Percentiles rank a stretch among this genome's conserved stretches.
Evolutionary conservation across 2,888 invertebrate species (phyloP).

Genomic region (Cryptus armator): DNA sequence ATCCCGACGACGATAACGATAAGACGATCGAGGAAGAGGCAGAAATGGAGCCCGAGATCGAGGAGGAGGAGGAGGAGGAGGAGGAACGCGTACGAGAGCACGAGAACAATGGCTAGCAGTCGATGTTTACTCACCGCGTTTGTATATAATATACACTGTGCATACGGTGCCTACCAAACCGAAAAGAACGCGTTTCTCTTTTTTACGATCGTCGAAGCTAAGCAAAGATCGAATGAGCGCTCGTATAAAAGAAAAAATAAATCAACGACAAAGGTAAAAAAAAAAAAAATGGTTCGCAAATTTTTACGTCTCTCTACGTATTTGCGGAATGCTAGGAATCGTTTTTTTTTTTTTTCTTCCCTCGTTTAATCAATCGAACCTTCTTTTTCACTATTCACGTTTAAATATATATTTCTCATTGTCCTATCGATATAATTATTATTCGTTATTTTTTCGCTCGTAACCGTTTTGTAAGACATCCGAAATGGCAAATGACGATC

Average conservation of each 20-base stretch:
- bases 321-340: conserved; percentile 5
- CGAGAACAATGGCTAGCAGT: conserved; percentile 81
- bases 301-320: conserved; percentile 38
- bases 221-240: background rate
- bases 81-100: conserved; percentile 73
- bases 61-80: conserved; percentile 66
- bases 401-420: conserved; percentile 18
- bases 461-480: conserved; percentile 36
- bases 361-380: background rate
- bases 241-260: background rate
- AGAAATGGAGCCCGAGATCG: conserved; percentile 45
- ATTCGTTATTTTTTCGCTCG: conserved; percentile 14
- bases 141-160: conserved; percentile 71
- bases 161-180: conserved; percentile 25
- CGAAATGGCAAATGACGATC: conserved; percentile 10
- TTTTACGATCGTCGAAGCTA: conserved; percentile 14
- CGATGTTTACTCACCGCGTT: conserved; percentile 59
- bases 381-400: conserved; percentile 6
- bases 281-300: conserved; percentile 1
- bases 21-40: conserved; percentile 70
- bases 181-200: conserved; percentile 30
- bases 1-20: conserved; percentile 62
- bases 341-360: background rate
- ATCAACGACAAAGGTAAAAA: background rate
- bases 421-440: conserved; percentile 24